These are phyloP conservation scores for Nibea albiflora DNA, from an alignment of 2,113 vertebrate species.

Conservation along the genomic window DNA sequence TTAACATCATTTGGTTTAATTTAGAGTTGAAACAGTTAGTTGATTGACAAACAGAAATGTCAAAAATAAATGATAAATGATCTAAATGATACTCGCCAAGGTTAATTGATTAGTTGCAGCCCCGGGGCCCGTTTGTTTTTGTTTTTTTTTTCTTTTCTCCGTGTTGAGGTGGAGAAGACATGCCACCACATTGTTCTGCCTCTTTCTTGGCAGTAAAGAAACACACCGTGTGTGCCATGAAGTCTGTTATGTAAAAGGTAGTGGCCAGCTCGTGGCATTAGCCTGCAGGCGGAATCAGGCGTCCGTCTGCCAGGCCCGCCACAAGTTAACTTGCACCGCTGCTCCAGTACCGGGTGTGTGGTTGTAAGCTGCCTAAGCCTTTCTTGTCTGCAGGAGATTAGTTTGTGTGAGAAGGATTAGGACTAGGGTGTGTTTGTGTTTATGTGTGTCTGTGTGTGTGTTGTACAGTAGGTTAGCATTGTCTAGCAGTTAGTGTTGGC, in stretches of 20 bases:
- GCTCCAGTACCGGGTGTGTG: slow-evolving; percentile 66
- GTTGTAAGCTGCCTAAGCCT: slow-evolving; percentile 76
- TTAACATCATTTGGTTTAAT: not conserved
- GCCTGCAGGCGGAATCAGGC: slow-evolving; percentile 54
- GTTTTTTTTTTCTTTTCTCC: no score
- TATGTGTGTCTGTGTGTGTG: slow-evolving; percentile 18
- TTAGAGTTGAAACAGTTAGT: not conserved
- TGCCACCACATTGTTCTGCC: slow-evolving; percentile 16
- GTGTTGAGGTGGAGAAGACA: no score
- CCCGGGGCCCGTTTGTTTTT: no score
- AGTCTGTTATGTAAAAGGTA: slow-evolving; percentile 40
- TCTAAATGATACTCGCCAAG: no score
- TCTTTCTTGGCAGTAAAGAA: not conserved
- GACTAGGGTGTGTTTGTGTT: slow-evolving; percentile 44
- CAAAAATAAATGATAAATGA: no score
- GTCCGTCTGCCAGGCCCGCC: slow-evolving; percentile 51
- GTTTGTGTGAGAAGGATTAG: slow-evolving; percentile 80
- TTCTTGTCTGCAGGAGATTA: slow-evolving; percentile 81
- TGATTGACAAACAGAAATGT: not conserved
- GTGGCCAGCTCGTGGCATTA: slow-evolving; percentile 38
- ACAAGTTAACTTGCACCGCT: slow-evolving; percentile 72
- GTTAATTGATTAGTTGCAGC: no score
- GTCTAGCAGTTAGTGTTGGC: slow-evolving; percentile 56
- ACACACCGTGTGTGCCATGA: not conserved
- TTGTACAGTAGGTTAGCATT: slow-evolving; percentile 64